Evolutionary conservation across 1,140 invertebrate genomes (phyloP).

Genomic region (Nasonia vitripennis): DNA sequence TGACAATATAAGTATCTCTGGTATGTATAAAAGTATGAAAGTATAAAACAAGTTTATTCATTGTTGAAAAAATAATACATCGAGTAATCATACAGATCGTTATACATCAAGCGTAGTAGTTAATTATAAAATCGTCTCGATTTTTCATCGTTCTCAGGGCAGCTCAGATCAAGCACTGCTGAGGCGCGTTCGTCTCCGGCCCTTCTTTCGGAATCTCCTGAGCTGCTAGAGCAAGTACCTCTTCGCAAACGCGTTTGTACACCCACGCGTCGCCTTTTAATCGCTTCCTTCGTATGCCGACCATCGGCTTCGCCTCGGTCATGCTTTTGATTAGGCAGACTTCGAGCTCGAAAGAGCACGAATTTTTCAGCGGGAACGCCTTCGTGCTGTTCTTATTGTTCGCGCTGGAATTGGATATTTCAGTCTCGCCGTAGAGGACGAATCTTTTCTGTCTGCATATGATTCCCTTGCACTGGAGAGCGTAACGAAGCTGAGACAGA

Average conservation of each 20-base stretch:
- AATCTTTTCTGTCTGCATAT: constrained; percentile 82
- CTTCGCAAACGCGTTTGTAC: constrained; percentile 91
- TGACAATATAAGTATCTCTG: too few species aligned
- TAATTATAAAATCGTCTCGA: too few species aligned
- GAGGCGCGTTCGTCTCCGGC: background rate
- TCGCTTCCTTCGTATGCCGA: constrained; percentile 86
- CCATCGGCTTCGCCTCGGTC: constrained; percentile 68
- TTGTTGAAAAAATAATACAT: too few species aligned
- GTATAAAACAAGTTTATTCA: too few species aligned
- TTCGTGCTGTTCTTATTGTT: constrained; percentile 58
- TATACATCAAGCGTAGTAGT: too few species aligned
- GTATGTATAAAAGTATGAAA: too few species aligned
- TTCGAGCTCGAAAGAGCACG: constrained; percentile 87
- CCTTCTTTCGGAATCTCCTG: background rate
- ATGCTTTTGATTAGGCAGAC: constrained; percentile 79
- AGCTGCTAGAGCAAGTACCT: constrained; percentile 80
- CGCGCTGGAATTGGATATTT: constrained; percentile 54
- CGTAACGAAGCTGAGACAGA: constrained; percentile 78
- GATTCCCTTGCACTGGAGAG: constrained; percentile 82
- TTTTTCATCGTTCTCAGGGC: background rate
- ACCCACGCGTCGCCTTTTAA: constrained; percentile 90
- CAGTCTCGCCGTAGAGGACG: constrained; percentile 79
- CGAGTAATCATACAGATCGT: too few species aligned
- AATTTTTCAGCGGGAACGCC: constrained; percentile 67
- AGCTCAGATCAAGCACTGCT: background rate